Evolutionary conservation across 2,113 vertebrate genomes (phyloP).

Genomic region (Natator depressus): DNA sequence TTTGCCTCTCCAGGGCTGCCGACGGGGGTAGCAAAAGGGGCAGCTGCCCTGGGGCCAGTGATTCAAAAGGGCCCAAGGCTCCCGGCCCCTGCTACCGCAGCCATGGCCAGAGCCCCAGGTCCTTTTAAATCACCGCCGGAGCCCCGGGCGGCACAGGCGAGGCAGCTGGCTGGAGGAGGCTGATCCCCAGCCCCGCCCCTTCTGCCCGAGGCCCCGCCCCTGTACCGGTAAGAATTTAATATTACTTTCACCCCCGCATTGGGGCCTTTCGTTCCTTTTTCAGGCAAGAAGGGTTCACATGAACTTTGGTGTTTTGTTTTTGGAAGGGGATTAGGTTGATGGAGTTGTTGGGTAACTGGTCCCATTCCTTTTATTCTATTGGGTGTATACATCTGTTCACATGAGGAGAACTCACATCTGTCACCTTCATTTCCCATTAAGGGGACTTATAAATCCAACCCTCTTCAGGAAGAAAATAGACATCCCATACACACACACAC

Average conservation of each 20-base stretch:
- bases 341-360: neutral
- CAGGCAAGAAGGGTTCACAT: neutral
- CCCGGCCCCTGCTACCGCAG: too few species aligned
- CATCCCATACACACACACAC: fast-evolving
- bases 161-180: too few species aligned
- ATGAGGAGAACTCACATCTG: neutral
- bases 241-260: neutral
- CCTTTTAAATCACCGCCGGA: too few species aligned
- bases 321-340: neutral
- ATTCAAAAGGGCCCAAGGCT: too few species aligned
- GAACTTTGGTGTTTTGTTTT: neutral
- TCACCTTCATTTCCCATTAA: neutral
- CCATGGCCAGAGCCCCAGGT: too few species aligned
- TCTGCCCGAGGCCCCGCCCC: too few species aligned
- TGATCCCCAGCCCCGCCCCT: too few species aligned
- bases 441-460: neutral
- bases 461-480: neutral
- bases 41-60: too few species aligned
- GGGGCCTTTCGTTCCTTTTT: neutral
- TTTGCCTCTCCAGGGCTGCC: too few species aligned
- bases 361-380: neutral
- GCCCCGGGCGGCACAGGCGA: too few species aligned
- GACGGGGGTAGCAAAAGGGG: too few species aligned
- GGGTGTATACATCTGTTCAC: fast-evolving
- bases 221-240: too few species aligned